These are phyloP conservation scores for Lycocerus yunnanus DNA, from an alignment of 2,888 invertebrate species.

Conservation along the genomic window DNA sequence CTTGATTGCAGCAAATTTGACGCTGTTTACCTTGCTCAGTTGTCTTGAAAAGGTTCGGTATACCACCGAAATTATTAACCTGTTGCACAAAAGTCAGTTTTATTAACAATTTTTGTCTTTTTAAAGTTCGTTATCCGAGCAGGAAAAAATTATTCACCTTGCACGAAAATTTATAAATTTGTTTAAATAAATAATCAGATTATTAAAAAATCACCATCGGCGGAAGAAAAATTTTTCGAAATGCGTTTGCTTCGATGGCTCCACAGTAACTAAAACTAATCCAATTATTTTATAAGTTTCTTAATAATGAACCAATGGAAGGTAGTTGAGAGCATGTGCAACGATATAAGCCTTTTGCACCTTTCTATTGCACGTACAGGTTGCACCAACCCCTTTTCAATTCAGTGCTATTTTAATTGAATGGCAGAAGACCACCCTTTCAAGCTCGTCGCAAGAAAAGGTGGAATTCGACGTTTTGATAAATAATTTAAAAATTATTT, in stretches of 20 bases:
- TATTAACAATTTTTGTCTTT: neutral
- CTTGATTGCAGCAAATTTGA: neutral
- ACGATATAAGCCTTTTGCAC: constrained; percentile 42
- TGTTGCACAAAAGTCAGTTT: neutral
- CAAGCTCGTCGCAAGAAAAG: constrained; percentile 17
- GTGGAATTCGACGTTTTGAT: neutral
- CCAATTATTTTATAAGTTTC: constrained; percentile 51
- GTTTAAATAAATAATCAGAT: neutral
- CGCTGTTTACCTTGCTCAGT: neutral
- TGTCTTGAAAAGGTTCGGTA: neutral
- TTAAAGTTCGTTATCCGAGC: neutral
- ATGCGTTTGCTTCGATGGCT: constrained; percentile 6
- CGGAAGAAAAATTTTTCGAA: neutral
- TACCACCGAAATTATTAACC: neutral
- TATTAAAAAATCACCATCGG: neutral
- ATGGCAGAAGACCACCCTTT: constrained; percentile 39
- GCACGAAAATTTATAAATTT: neutral
- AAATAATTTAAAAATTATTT: neutral
- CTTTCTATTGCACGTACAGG: constrained; percentile 35
- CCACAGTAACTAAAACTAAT: constrained; percentile 49
- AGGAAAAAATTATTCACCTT: neutral
- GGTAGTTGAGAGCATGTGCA: constrained; percentile 51
- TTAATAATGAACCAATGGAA: constrained; percentile 27
- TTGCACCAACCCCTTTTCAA: constrained; percentile 35
- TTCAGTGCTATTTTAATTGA: constrained; percentile 44